Evolutionary conservation across 2,797 vertebrate species (phyloP).

Genomic region (Cryptoblepharus egeriae): DNA sequence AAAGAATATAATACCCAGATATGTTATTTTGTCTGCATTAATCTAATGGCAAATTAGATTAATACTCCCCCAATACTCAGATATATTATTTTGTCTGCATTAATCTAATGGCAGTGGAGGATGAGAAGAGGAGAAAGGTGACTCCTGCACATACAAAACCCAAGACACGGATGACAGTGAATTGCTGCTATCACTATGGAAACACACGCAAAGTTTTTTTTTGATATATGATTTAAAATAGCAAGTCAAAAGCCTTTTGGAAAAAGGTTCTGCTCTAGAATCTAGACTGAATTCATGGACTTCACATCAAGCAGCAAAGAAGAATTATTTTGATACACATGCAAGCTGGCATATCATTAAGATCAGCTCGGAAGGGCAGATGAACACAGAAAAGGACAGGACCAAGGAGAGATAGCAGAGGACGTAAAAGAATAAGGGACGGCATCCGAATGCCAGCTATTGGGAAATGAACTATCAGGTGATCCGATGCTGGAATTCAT

Average conservation of each 20-base stretch:
- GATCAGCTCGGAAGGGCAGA: background rate
- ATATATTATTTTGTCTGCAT: conserved; percentile 68
- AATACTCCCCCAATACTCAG: too few species aligned
- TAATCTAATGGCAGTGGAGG: conserved; percentile 58
- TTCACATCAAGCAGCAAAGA: background rate
- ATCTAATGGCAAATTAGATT: too few species aligned
- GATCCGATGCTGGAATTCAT: conserved; percentile 53
- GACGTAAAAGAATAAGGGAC: background rate
- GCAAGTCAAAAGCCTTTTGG: conserved; percentile 33
- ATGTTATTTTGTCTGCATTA: conserved; percentile 69
- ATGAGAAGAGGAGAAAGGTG: conserved; percentile 41
- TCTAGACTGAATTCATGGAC: conserved; percentile 24
- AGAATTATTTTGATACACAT: background rate
- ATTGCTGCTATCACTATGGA: conserved; percentile 57
- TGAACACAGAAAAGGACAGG: background rate
- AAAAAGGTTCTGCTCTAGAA: background rate
- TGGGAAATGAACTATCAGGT: background rate
- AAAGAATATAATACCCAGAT: conserved; percentile 56
- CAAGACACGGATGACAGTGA: conserved; percentile 57
- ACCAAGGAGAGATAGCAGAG: background rate
- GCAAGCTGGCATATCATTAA: background rate
- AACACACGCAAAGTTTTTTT: conserved; percentile 62
- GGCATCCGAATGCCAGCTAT: conserved; percentile 29
- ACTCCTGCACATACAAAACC: conserved; percentile 42
- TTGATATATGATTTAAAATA: conserved; percentile 46